Base-by-base conservation (phyloP, 2,888 invertebrate species). In the Apomyelois bistriatella region DNA sequence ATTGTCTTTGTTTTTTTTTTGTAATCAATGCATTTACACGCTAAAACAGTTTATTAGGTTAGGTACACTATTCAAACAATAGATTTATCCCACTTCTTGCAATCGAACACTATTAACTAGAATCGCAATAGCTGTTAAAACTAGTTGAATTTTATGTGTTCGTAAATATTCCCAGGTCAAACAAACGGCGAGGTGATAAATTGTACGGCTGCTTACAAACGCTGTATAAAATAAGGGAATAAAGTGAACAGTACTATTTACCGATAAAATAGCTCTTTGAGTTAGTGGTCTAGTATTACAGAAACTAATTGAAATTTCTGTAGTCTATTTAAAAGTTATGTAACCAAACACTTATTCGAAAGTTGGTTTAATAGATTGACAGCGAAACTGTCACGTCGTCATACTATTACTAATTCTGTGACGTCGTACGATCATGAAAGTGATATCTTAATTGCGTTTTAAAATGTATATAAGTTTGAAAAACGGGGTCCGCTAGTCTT, bases 121-220 rank as follows among this genome's bases (percentile, higher is more conserved):
- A 40, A 17, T 30, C 12, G 28, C 28, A 43, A 43, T 43, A 43
- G 16, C 9, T 17, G 5, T 28, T 16, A 40, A 40, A 40, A 40
- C 9, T 8, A 17, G 40, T 16, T 40, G 43, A 43, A 43, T 43
- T 43, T 43, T 43, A 43, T 43, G 43, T 30, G 28, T 43, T 30
- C 28, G 43, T 43, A 28, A 43, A 28, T 28, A 28, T 13, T 13
- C 41, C 41, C 13, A 43, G 43, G 46, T 52, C 38, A 46, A 52
- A 42, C 51, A 43, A 16, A 38, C 46, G 22, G 51, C 38, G 15
- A 28, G 46, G 43, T 46, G 52, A 38, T 38, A 35, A 47, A 52
- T 38, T 52, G 43, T 30, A 43, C 28, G 43, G 28, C 43, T 41
- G 43, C 28, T 30, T 43, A 28, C 28, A 28, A 43, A 43, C 12